A percentile compares a stretch with the other conserved stretches of the same genome.
These are phyloP conservation scores for Mormyrus proboscirostris DNA, from an alignment of 2,797 vertebrate species.

Conservation along the genomic window DNA sequence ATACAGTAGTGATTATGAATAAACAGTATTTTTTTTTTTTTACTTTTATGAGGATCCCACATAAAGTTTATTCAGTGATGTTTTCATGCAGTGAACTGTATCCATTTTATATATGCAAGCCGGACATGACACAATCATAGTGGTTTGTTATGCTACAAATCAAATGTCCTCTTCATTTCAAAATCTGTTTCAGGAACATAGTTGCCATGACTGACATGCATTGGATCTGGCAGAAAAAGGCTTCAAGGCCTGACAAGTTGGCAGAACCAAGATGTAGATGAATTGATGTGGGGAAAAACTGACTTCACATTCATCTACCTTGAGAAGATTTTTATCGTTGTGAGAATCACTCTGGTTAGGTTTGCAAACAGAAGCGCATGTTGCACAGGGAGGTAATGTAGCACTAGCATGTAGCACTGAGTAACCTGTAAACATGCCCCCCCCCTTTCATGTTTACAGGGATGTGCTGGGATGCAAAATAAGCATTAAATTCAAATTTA, in stretches of 20 bases:
- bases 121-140: neutral
- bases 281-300: neutral
- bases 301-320: neutral
- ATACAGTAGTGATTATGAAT: neutral
- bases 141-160: neutral
- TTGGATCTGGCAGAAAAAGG: neutral
- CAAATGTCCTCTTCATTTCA: neutral
- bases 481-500: neutral
- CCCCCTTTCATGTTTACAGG: neutral
- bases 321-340: neutral
- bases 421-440: neutral
- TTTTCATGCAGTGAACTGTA: neutral
- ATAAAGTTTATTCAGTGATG: neutral
- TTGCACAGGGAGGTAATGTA: too few species aligned
- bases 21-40: neutral
- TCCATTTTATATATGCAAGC: neutral
- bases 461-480: neutral
- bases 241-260: neutral
- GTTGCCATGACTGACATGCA: neutral
- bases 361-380: neutral
- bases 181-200: neutral
- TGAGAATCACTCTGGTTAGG: neutral
- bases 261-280: neutral
- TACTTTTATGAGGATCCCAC: neutral
- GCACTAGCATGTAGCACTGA: neutral